A percentile compares a stretch with the other conserved stretches of the same genome.
Evolutionary conservation across 2,113 vertebrate species (phyloP).

Genomic region (Pelvicachromis taeniatus): DNA sequence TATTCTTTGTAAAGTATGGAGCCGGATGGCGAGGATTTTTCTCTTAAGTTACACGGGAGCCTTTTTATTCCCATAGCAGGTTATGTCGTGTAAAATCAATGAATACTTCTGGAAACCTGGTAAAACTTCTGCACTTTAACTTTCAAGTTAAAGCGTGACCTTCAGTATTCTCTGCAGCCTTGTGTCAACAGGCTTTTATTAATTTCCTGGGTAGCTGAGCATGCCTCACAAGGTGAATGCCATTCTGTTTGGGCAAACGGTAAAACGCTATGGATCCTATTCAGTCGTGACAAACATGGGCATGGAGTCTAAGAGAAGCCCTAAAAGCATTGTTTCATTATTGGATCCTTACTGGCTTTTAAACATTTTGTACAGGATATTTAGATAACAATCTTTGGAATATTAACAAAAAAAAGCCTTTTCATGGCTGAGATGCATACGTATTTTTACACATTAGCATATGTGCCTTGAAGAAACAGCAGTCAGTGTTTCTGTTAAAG

Average conservation of each 20-base stretch:
- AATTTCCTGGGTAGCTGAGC: constrained; percentile 16
- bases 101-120: not conserved
- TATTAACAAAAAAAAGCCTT: constrained; percentile 65
- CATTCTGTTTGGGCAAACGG: constrained; percentile 23
- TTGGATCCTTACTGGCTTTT: constrained; percentile 39
- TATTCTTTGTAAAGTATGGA: not conserved
- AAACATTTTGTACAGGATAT: constrained; percentile 57
- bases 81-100: not conserved
- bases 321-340: constrained; percentile 47
- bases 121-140: not conserved
- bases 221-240: constrained; percentile 13
- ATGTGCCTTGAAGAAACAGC: constrained; percentile 69
- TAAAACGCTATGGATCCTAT: constrained; percentile 24
- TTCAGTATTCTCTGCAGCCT: constrained; percentile 12
- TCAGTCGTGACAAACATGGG: constrained; percentile 18
- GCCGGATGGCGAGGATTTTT: not conserved
- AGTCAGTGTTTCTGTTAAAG: constrained; percentile 47
- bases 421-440: constrained; percentile 63
- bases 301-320: constrained; percentile 32
- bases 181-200: not conserved
- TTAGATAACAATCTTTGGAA: constrained; percentile 63
- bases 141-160: not conserved
- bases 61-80: not conserved
- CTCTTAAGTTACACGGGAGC: not conserved
- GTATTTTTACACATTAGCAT: constrained; percentile 72